Percentiles rank a stretch among this genome's conserved stretches.
These are phyloP conservation scores for Hypothenemus hampei DNA, from an alignment of 1,140 invertebrate species.

Conservation along the genomic window DNA sequence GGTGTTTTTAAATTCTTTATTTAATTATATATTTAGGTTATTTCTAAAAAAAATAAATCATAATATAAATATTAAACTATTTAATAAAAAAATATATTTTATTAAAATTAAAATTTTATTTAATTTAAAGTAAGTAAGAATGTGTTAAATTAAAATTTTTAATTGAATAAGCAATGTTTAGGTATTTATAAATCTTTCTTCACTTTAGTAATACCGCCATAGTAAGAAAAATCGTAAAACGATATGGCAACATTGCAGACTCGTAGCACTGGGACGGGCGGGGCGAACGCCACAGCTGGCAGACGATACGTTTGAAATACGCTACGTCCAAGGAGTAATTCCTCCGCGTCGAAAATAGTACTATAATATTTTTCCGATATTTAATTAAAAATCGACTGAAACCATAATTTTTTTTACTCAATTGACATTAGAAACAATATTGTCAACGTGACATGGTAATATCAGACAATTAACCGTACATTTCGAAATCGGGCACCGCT, in stretches of 20 bases:
- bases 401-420: not conserved
- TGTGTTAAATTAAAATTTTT: too few species aligned
- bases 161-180: too few species aligned
- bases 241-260: conserved; percentile 13
- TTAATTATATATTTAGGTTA: too few species aligned
- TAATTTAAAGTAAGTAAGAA: too few species aligned
- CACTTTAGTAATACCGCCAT: too few species aligned
- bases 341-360: conserved; percentile 49
- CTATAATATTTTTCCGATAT: conserved; percentile 30
- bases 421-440: not conserved
- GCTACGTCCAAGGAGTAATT: conserved; percentile 41
- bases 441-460: too few species aligned
- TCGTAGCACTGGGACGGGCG: conserved; percentile 37
- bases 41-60: too few species aligned
- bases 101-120: too few species aligned
- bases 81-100: too few species aligned
- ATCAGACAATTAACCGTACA: not conserved
- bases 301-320: conserved; percentile 49
- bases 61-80: too few species aligned
- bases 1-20: too few species aligned
- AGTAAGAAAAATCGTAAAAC: conserved; percentile 2
- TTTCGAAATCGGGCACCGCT: conserved; percentile 31
- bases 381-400: not conserved
- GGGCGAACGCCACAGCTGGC: conserved; percentile 52
- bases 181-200: too few species aligned